Conservation (phyloP, 2,888 invertebrate species). For the Caenorhabditis sulstoni region DNA sequence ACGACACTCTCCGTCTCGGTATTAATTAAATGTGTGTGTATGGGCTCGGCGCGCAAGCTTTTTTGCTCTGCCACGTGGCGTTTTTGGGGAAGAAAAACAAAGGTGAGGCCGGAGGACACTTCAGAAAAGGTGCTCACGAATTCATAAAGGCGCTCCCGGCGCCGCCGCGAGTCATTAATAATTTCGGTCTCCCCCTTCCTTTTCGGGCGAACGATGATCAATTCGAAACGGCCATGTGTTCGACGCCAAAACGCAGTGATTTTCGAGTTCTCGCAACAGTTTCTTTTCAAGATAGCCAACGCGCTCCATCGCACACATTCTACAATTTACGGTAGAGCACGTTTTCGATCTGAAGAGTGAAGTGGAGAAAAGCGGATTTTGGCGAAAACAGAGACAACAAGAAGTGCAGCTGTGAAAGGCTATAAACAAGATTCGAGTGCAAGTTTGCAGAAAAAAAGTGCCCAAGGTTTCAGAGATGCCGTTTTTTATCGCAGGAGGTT, state of each 20-base stretch:
- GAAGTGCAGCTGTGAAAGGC: too few relatives aligned
- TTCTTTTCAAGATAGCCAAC: not conserved
- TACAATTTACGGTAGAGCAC: not conserved
- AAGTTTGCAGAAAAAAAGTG: conserved; percentile 18
- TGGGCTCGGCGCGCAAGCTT: too few relatives aligned
- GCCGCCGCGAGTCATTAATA: not conserved
- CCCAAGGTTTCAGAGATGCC: conserved; percentile 1
- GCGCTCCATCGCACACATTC: not conserved
- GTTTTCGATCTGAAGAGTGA: too few relatives aligned
- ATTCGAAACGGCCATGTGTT: too few relatives aligned
- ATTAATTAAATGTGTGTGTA: conserved; percentile 42
- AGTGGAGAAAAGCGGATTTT: too few relatives aligned
- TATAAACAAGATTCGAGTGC: not conserved
- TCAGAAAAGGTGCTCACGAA: conserved; percentile 15
- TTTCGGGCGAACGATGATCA: too few relatives aligned
- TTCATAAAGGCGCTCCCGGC: conserved; percentile 18
- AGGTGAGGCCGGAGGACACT: not conserved
- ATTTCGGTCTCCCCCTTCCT: not conserved
- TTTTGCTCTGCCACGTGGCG: conserved; percentile 4
- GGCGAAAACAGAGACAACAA: not conserved
- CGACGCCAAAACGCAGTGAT: too few relatives aligned
- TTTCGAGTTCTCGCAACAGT: not conserved
- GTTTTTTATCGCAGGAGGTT: too few relatives aligned
- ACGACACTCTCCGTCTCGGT: conserved; percentile 27
- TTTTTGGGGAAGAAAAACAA: not conserved